Conservation (phyloP, 2,888 invertebrate genomes). For the Caenorhabditis panamensis region DNA sequence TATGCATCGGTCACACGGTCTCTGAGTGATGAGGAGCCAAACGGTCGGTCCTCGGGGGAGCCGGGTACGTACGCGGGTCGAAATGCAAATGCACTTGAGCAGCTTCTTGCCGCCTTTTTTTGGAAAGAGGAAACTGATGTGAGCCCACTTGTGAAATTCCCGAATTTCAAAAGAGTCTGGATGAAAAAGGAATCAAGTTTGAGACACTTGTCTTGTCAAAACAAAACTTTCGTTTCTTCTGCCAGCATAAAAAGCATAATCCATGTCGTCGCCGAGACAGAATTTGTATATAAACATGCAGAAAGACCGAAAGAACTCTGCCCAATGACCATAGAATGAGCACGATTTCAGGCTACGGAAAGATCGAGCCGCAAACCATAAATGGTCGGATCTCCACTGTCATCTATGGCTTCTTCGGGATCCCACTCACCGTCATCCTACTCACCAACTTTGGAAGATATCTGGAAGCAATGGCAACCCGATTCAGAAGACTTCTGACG, state of each 20-base stretch:
- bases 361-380: slow-evolving; percentile 77
- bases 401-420: slow-evolving; percentile 79
- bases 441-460: slow-evolving; percentile 79
- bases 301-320: not conserved
- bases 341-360: slow-evolving; percentile 76
- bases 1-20: slow-evolving; percentile 16
- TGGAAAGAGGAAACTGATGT: not conserved
- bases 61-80: not conserved
- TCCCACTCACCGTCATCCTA: slow-evolving; percentile 79
- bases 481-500: slow-evolving; percentile 45
- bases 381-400: slow-evolving; percentile 79
- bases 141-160: too few relatives aligned
- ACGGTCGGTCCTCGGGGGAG: slow-evolving; percentile 30
- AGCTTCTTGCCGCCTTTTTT: not conserved
- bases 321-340: not conserved
- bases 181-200: slow-evolving; percentile 27
- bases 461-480: slow-evolving; percentile 72
- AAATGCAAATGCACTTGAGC: slow-evolving; percentile 54
- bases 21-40: slow-evolving; percentile 47
- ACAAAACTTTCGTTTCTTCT: slow-evolving; percentile 35
- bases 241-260: slow-evolving; percentile 22
- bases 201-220: slow-evolving; percentile 54
- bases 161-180: too few relatives aligned
- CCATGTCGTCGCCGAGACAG: slow-evolving; percentile 31
- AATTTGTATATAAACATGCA: slow-evolving; percentile 39